Evolutionary conservation across 1,140 invertebrate genomes (phyloP), one percentile per base, ranked within the genome.

Genomic region (Dendrolimus kikuchii): DNA sequence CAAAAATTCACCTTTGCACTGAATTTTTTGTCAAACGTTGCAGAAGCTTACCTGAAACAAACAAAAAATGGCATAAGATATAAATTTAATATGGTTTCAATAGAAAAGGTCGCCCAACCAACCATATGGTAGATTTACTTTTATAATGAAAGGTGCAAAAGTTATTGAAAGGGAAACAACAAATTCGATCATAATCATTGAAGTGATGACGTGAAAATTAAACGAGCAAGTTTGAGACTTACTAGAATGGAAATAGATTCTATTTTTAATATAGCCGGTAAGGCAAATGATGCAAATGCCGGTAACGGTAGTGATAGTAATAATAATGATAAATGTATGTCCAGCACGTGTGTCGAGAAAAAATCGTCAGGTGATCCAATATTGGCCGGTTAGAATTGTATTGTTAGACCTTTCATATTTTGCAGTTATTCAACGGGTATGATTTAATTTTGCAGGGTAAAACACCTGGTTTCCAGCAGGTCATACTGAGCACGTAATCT

Each of bases 51-150:
- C 71, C 71, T 74, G 72, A 59, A 71, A 71, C 52, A 43, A 65
- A n/a, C n/a, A 73, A 74, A 70, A 71, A 71, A 57, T 54, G 45
- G 55, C 49, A 74, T 72, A 68, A 75, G 66, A 68, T 50, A 64
- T 51, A 55, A 61, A 60, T 62, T 59, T 51, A 63, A 68, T 68
- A 51, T 60, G 45, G 53, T 9, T 38, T 53, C 60, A 57, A 53
- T 64, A 64, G 56, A 66, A 74, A 74, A 68, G 65, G 60, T 66
- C 66, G 61, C 45, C 46, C 47, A 57, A 46, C 56, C 42, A 59
- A 64, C 57, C 68, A 68, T 62, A 69, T 73, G 67, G 64, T 58
- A 46, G 52, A 63, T 63, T 57, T 54, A 62, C 37, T 39, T 39
- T 38, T 39, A 39, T 40, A 50, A 40, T 50, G 49, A 50, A 50